Percentiles rank a stretch among this genome's conserved stretches.
phyloP scores from a whole-genome alignment of 2,113 vertebrate genomes.

The Camelus bactrianus region DNA sequence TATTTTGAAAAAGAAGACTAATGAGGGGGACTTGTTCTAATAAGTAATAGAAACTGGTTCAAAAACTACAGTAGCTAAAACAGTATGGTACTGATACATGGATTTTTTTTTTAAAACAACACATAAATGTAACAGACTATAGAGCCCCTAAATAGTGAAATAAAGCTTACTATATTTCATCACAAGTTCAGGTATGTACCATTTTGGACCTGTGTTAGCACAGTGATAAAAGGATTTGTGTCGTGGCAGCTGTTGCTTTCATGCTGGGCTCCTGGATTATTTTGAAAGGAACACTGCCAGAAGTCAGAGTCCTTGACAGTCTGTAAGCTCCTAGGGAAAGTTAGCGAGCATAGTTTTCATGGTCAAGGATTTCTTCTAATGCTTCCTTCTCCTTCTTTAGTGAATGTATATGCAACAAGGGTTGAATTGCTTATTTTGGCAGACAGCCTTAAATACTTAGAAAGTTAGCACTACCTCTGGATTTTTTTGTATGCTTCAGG shows the following conservation, averaged over 20 bases:
- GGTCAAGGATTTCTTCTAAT: conserved; percentile 31
- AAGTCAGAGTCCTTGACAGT: conserved; percentile 37
- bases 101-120: background rate
- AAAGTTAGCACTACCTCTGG: conserved; percentile 38
- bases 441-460: background rate
- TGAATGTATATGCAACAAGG: background rate
- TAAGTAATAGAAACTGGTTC: conserved; percentile 19
- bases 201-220: conserved; percentile 23
- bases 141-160: background rate
- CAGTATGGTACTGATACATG: background rate
- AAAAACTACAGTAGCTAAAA: conserved; percentile 41
- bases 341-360: background rate
- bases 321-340: conserved; percentile 22
- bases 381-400: conserved; percentile 17
- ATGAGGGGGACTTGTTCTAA: background rate
- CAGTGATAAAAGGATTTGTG: conserved; percentile 38
- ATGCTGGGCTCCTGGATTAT: conserved; percentile 23
- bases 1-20: conserved; percentile 15
- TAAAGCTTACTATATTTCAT: conserved; percentile 1
- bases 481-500: conserved; percentile 31
- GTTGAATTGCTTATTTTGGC: conserved; percentile 55
- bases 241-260: conserved; percentile 49
- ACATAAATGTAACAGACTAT: background rate
- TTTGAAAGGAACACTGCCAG: conserved; percentile 42
- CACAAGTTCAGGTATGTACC: background rate